Percentiles rank a stretch among this genome's conserved stretches.
phyloP scores from a whole-genome alignment of 1,140 invertebrate species.

The Brachystomella parvula region DNA sequence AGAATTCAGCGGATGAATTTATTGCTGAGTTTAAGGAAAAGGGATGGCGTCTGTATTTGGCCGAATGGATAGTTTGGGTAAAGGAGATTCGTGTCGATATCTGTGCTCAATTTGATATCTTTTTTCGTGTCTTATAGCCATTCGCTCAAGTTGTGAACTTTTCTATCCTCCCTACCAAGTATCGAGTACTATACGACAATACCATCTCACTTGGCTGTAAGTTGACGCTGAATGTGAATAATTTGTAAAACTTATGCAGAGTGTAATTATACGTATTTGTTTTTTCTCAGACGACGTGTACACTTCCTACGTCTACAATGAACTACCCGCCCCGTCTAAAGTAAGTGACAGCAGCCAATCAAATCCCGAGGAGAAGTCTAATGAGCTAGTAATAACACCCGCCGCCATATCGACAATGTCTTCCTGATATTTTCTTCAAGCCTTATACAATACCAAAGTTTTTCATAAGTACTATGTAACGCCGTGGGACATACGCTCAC shows the following conservation, averaged over 20 bases:
- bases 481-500: too few species aligned
- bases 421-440: too few species aligned
- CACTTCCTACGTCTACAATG: slow-evolving; percentile 81
- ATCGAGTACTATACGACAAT: slow-evolving; percentile 83
- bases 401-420: too few species aligned
- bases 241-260: too few species aligned
- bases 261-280: too few species aligned
- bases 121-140: too few species aligned
- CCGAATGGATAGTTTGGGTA: slow-evolving; percentile 74
- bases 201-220: slow-evolving; percentile 78
- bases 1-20: slow-evolving; percentile 54
- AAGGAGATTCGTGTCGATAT: too few species aligned
- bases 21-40: slow-evolving; percentile 66
- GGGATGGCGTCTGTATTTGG: slow-evolving; percentile 66
- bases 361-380: background rate
- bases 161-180: slow-evolving; percentile 72
- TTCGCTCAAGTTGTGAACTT: slow-evolving; percentile 78
- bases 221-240: too few species aligned
- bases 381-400: too few species aligned
- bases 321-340: slow-evolving; percentile 32
- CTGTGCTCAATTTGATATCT: too few species aligned
- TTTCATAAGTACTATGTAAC: too few species aligned
- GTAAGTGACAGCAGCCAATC: background rate
- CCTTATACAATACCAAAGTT: too few species aligned
- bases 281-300: slow-evolving; percentile 87